A percentile compares a stretch with the other conserved stretches of the same genome.
Evolutionary conservation across 1,140 invertebrate species (phyloP).

Genomic region (Myzus persicae): DNA sequence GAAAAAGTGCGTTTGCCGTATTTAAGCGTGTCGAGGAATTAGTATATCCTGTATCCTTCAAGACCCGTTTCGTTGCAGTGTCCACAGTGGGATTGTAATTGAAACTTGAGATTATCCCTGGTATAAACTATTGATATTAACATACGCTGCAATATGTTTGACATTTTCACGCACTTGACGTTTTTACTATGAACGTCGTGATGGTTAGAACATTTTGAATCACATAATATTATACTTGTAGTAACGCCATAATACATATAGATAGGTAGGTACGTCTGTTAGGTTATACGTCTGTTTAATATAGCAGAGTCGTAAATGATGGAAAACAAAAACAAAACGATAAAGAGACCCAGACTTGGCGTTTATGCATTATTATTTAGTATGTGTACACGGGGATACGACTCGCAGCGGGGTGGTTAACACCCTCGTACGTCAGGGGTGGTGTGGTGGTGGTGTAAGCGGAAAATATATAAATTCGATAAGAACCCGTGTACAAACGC

Average conservation of each 20-base stretch:
- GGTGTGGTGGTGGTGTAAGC: background rate
- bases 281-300: too few species aligned
- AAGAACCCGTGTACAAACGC: background rate
- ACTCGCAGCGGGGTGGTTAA: background rate
- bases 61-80: background rate
- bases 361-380: background rate
- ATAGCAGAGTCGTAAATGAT: background rate
- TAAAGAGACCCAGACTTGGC: background rate
- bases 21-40: background rate
- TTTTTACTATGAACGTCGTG: too few species aligned
- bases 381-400: background rate
- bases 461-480: slow-evolving; percentile 2
- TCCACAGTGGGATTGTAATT: background rate
- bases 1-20: background rate
- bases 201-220: too few species aligned
- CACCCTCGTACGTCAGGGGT: background rate
- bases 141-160: too few species aligned
- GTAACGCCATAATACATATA: background rate
- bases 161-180: too few species aligned
- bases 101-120: too few species aligned
- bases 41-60: background rate
- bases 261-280: background rate
- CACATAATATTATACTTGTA: background rate
- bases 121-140: too few species aligned
- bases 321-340: background rate